A percentile compares a stretch with the other conserved stretches of the same genome.
Evolutionary conservation across 2,113 vertebrate genomes (phyloP).

Genomic region (Dolichallabes microphthalmus): DNA sequence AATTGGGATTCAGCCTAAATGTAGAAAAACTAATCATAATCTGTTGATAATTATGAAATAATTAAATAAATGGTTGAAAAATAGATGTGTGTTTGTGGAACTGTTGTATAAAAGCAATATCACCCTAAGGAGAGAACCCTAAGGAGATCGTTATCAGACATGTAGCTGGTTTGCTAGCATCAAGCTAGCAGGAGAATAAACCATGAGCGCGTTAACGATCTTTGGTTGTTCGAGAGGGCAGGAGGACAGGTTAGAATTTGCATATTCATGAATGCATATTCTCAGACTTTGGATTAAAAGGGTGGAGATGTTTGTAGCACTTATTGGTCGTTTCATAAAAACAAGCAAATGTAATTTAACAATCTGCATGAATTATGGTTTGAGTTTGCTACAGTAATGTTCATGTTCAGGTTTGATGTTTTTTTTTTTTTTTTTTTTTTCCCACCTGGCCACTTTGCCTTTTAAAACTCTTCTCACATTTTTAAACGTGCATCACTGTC

Average conservation of each 20-base stretch:
- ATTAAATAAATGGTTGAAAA: no score
- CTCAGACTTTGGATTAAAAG: not conserved
- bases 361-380: not conserved
- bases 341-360: not conserved
- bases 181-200: not conserved
- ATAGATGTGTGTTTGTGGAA: no score
- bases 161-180: not conserved
- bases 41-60: no score
- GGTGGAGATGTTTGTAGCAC: not conserved
- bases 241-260: not conserved
- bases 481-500: not conserved
- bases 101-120: no score
- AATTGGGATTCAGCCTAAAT: no score
- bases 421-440: not conserved
- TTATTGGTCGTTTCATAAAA: not conserved
- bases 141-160: no score
- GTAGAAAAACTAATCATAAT: no score
- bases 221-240: not conserved
- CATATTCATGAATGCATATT: not conserved
- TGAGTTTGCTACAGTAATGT: not conserved
- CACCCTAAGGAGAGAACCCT: no score
- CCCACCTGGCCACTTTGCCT: not conserved
- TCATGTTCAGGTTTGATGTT: not conserved
- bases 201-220: not conserved
- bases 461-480: not conserved